phyloP scores from a whole-genome alignment of 1,140 invertebrate species.

The Popillia japonica region DNA sequence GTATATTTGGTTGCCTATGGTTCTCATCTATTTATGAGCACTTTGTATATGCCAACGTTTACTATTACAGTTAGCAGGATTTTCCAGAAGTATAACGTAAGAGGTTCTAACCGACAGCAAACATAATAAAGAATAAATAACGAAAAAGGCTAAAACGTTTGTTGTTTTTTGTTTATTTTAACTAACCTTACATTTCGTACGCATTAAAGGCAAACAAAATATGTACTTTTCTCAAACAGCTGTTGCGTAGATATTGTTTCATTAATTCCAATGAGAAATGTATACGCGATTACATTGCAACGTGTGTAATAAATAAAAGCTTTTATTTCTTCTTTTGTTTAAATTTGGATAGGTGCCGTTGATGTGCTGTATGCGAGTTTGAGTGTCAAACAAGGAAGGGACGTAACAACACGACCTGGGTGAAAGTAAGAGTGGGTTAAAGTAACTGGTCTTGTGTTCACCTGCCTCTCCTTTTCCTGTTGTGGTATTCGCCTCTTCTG shows the following conservation, averaged over 20 bases:
- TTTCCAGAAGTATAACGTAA: too few relatives aligned
- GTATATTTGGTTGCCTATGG: too few relatives aligned
- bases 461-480: slow-evolving; percentile 27
- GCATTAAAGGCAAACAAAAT: too few relatives aligned
- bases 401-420: background rate
- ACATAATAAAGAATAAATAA: too few relatives aligned
- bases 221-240: too few relatives aligned
- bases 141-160: too few relatives aligned
- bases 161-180: too few relatives aligned
- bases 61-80: too few relatives aligned
- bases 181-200: too few relatives aligned
- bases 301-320: slow-evolving; percentile 1
- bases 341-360: slow-evolving; percentile 21
- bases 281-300: slow-evolving; percentile 12
- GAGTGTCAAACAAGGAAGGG: background rate
- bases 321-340: slow-evolving; percentile 20
- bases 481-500: background rate
- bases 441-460: background rate
- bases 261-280: slow-evolving; percentile 3
- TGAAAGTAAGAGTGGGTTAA: slow-evolving; percentile 21
- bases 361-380: background rate
- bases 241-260: background rate
- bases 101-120: too few relatives aligned
- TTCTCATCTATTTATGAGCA: too few relatives aligned
- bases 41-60: too few relatives aligned